Evolutionary conservation across 2,797 vertebrate species (phyloP), one percentile per base, ranked within the genome.

Genomic region (Avahi laniger): DNA sequence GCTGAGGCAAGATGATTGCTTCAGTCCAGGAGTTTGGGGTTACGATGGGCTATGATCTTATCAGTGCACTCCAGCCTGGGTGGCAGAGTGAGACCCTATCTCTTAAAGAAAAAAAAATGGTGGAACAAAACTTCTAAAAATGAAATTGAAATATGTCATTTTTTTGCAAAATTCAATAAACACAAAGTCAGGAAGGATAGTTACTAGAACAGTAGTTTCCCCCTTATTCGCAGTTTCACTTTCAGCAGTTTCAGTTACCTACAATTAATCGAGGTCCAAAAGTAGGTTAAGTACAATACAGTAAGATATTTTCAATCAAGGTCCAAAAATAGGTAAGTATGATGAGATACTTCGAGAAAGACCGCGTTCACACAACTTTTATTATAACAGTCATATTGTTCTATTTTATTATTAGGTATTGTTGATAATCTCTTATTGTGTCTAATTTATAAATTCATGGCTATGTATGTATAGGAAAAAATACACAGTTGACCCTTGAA

Each of bases 151-250:
- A 22, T 17, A 38, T 75, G 46, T 48, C 28, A 18, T 26, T 65
- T 89, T 65, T 91, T n/a, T 84, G 26, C 63, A 88, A 83, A 93
- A 78, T 7, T 75, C 61, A 93, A 1, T 72, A 95, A 90, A 35
- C 43, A 63, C 30, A 30, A 61, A 67, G 24, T 75, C 76, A 82
- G 18, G 26, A 50, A 10, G 4, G 63, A 70, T 9, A 69, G 15
- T 90, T 70, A 72, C 22, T 38, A 79, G 65, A 79, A 52, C 48
- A 54, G 75, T 13, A 78, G 48, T 50, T 22, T 22, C 11, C 75
- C 50, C 20, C 73, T 35, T 52, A 78, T 35, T 33, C 52, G 48
- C 48, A 78, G 48, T 78, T 35, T 78, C 33, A 78, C 48, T 24
- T 54, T 52, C 18, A 7, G 12, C 20, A 35, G 11, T 78, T 78